These are phyloP conservation scores for Cyphomyrus plagiostoma DNA, from an alignment of 2,113 vertebrate species.

Conservation along the genomic window DNA sequence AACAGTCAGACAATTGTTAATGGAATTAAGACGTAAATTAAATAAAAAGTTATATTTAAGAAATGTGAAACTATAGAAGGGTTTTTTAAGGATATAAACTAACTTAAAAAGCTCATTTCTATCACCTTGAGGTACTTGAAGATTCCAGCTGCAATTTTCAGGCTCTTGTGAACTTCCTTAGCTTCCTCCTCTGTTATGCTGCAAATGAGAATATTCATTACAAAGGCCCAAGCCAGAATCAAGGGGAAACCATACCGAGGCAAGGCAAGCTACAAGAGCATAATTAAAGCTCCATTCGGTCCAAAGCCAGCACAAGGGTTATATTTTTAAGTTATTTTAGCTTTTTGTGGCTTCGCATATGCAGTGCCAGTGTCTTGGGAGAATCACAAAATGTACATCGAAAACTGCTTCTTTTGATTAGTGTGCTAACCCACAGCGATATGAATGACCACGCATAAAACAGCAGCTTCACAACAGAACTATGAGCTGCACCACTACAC, in stretches of 20 bases:
- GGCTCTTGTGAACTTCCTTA: constrained; percentile 90
- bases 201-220: constrained; percentile 27
- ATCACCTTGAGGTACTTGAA: constrained; percentile 92
- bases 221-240: not conserved
- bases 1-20: not conserved
- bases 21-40: not conserved
- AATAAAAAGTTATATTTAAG: not conserved
- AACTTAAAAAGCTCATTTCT: not conserved
- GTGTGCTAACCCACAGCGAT: not conserved
- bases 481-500: not conserved
- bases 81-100: not conserved
- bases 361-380: not conserved
- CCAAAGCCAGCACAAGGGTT: not conserved
- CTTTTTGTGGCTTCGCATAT: not conserved
- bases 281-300: not conserved
- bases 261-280: not conserved
- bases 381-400: not conserved
- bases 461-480: not conserved
- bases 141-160: constrained; percentile 89
- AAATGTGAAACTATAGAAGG: not conserved
- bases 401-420: not conserved
- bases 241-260: not conserved
- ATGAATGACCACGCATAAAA: not conserved
- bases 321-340: not conserved
- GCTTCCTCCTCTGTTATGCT: constrained; percentile 93